Evolutionary conservation across 2,797 vertebrate species (phyloP).

Genomic region (Serranus cabrilla): DNA sequence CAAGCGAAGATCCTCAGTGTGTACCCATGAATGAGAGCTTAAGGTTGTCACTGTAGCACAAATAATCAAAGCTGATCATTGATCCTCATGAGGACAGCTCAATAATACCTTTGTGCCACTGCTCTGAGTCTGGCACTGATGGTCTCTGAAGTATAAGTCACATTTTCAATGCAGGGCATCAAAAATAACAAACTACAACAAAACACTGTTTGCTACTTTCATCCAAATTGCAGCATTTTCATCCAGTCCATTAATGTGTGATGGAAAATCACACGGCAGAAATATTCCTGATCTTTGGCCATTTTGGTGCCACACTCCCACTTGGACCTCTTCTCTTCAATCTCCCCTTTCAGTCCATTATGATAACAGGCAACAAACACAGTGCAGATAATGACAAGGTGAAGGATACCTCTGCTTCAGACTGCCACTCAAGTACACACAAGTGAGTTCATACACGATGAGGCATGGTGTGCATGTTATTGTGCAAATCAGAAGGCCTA

Average conservation of each 20-base stretch:
- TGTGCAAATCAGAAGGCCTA: background rate
- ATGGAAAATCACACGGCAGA: background rate
- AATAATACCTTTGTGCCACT: background rate
- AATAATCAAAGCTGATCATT: slow-evolving; percentile 9
- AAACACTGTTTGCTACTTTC: slow-evolving; percentile 1
- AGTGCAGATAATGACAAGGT: slow-evolving; percentile 29
- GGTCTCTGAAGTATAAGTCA: background rate
- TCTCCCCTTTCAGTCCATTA: slow-evolving; percentile 35
- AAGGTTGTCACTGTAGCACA: background rate
- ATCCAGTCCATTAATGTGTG: background rate
- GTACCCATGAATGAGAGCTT: slow-evolving; percentile 6
- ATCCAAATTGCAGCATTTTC: slow-evolving; percentile 8
- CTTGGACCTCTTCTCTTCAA: slow-evolving; percentile 23
- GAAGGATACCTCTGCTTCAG: slow-evolving; percentile 8
- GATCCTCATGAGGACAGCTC: background rate
- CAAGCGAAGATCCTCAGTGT: background rate
- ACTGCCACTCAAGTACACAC: slow-evolving; percentile 10
- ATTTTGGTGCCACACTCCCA: slow-evolving; percentile 24
- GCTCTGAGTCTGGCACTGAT: background rate
- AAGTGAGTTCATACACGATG: background rate
- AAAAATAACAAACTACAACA: slow-evolving; percentile 4
- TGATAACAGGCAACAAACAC: slow-evolving; percentile 30
- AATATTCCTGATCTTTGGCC: slow-evolving; percentile 12
- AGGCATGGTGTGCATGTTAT: background rate
- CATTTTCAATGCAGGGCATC: slow-evolving; percentile 3